Base-by-base conservation (phyloP, 2,888 invertebrate species). In the Drosophila prostipennis region DNA sequence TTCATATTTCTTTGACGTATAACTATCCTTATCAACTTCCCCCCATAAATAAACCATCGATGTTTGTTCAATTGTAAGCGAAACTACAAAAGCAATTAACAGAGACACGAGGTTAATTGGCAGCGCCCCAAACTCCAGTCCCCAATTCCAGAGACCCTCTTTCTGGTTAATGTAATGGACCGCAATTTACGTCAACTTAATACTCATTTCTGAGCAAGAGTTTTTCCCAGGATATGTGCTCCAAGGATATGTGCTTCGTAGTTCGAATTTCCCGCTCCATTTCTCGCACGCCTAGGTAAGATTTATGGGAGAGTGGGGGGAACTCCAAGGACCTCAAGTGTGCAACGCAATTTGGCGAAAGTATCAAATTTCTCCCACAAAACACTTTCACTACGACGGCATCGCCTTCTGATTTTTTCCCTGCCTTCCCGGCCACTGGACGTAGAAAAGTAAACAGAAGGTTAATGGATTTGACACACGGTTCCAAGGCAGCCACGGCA, bases 381-480 rank as follows among this genome's bases (percentile, higher is more conserved):
- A 61, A 64, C 61, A 75, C 73, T 68, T 68, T 68, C 61, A 61
- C 58, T 68, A 45, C 54, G 26, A 45, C 54, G 26, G 42, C 58
- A 46, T 16, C 49, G 45, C 37, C 64, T 54, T 64, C 53, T 53
- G 64, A 56, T 63, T 69, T 56, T 65, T 71, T 37, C 40, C 56
- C 54, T 57, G 67, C 56, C 53, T 58, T 51, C 72, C 64, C 76
- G 34, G 19, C 53, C 23, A 48, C 71, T 76, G 74, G 86, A 74
- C 88, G 88, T 89, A 81, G 88, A 87, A 90, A 90, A 90, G 89
- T 86, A 90, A 90, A 90, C 84, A 89, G 89, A 90, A 90, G 90
- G 90, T 90, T 90, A 90, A 90, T 90, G 90, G 90, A 89, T 89
- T 89, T 90, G 90, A 90, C 90, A 84, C 87, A 84, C 87, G 84